These are phyloP conservation scores for Colinus virginianus DNA, from an alignment of 2,113 vertebrate genomes.

Conservation along the genomic window DNA sequence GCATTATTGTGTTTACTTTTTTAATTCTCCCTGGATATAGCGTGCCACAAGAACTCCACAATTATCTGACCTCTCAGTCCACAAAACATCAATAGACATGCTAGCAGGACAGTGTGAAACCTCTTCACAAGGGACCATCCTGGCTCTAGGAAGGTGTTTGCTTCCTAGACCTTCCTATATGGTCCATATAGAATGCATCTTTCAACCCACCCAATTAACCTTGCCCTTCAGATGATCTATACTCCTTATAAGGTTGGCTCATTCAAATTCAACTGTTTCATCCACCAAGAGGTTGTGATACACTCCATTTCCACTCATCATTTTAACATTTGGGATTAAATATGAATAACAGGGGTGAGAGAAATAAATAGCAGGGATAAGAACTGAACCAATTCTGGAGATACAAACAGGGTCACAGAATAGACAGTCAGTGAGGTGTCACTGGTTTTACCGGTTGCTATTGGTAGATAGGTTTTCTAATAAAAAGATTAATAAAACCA, in stretches of 20 bases:
- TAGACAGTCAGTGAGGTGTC: neutral
- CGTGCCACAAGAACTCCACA: neutral
- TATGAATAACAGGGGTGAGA: neutral
- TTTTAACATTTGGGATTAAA: neutral
- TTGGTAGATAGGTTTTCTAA: neutral
- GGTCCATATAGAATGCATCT: neutral
- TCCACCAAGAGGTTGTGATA: neutral
- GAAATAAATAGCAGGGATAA: neutral
- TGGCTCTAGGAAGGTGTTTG: neutral
- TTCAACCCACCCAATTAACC: fast-evolving
- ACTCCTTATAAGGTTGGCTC: neutral
- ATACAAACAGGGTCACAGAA: neutral
- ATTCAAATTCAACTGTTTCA: neutral
- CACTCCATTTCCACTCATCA: neutral
- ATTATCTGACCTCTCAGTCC: fast-evolving
- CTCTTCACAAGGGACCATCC: neutral
- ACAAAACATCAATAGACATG: neutral
- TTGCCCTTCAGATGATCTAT: neutral
- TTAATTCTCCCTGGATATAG: neutral
- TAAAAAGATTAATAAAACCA: neutral
- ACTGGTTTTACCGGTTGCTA: neutral
- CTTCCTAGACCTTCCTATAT: neutral
- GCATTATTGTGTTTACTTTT: neutral
- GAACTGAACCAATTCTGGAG: neutral
- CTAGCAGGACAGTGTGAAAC: neutral